These are phyloP conservation scores for Escarpia spicata DNA, from an alignment of 2,888 invertebrate genomes.

Conservation along the genomic window DNA sequence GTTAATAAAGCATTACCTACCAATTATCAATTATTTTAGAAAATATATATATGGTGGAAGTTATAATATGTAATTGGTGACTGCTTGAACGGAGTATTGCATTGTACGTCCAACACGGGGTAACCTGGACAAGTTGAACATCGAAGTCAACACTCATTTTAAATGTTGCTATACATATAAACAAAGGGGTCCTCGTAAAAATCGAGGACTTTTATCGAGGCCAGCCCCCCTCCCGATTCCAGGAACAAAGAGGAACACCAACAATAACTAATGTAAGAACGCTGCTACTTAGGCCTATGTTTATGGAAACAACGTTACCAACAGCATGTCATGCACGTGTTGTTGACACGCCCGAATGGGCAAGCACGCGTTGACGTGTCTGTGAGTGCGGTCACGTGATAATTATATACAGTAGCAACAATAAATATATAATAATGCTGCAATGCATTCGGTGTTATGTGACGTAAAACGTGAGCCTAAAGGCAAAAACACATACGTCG, in stretches of 20 bases:
- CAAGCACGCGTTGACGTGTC: background rate
- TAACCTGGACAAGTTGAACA: background rate
- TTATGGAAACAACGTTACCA: background rate
- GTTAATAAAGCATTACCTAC: no score
- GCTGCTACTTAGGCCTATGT: background rate
- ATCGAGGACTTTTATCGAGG: no score
- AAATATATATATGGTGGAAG: no score
- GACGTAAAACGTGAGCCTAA: background rate
- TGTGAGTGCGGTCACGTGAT: background rate
- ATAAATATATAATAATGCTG: background rate
- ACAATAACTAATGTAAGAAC: no score
- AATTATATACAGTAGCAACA: background rate
- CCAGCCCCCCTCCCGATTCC: no score
- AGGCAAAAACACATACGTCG: background rate
- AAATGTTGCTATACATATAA: no score
- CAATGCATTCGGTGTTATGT: background rate
- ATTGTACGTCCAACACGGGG: no score
- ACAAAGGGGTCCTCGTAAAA: no score
- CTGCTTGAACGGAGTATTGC: background rate
- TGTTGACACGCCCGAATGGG: background rate
- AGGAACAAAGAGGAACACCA: no score
- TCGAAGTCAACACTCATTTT: background rate
- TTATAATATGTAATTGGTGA: background rate
- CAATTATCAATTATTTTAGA: no score
- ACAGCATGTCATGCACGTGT: background rate